Percentiles rank a stretch among this genome's conserved stretches.
Evolutionary conservation across 1,140 invertebrate species (phyloP).

Genomic region (Calephelis virginiensis): DNA sequence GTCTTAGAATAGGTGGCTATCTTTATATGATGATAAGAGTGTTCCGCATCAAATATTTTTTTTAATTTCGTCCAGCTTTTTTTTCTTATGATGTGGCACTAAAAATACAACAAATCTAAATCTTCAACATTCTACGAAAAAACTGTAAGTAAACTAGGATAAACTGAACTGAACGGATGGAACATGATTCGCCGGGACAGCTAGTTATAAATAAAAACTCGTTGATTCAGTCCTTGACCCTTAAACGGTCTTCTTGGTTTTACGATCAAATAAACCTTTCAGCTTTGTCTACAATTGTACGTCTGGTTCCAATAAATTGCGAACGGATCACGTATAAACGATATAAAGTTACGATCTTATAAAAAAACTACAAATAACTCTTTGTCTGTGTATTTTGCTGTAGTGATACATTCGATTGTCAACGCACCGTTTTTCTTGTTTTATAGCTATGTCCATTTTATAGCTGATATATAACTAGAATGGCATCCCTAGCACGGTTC

Average conservation of each 20-base stretch:
- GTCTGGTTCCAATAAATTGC: conserved; percentile 44
- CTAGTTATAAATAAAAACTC: conserved; percentile 1
- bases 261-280: conserved; percentile 53
- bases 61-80: too few relatives aligned
- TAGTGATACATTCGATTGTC: conserved; percentile 5
- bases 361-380: conserved; percentile 18
- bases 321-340: conserved; percentile 27
- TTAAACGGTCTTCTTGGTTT: conserved; percentile 41
- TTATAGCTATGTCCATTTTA: not conserved
- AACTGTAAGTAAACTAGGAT: too few relatives aligned
- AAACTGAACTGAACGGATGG: too few relatives aligned
- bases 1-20: too few relatives aligned
- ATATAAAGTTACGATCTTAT: conserved; percentile 20
- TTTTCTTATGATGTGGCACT: too few relatives aligned
- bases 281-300: conserved; percentile 47
- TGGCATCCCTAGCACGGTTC: too few relatives aligned
- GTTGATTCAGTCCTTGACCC: conserved; percentile 39
- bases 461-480: too few relatives aligned
- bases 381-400: conserved; percentile 15
- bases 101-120: too few relatives aligned
- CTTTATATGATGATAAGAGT: too few relatives aligned
- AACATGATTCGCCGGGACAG: too few relatives aligned
- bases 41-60: too few relatives aligned
- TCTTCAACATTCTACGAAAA: too few relatives aligned
- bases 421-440: not conserved